Percentiles rank a stretch among this genome's conserved stretches.
phyloP scores from a whole-genome alignment of 2,113 vertebrate genomes.

The Tetrax tetrax region DNA sequence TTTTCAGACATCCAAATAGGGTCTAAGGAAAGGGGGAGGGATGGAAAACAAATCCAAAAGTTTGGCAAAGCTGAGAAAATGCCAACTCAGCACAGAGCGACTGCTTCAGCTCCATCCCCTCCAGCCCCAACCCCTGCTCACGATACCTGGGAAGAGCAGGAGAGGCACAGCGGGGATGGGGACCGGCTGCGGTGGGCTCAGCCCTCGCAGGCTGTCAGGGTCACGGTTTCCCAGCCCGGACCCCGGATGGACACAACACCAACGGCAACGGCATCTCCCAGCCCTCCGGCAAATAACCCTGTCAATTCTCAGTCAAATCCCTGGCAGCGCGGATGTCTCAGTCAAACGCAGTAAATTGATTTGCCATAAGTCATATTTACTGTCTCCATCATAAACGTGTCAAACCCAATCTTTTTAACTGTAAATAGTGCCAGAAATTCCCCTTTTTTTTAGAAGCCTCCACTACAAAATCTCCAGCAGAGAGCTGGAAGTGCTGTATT shows the following conservation, averaged over 20 bases:
- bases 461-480: background rate
- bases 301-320: background rate
- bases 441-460: background rate
- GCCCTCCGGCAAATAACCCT: background rate
- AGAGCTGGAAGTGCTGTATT: background rate
- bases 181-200: background rate
- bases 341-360: constrained; percentile 35
- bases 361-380: constrained; percentile 45
- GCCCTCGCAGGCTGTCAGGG: rapidly evolving
- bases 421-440: constrained; percentile 44
- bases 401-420: constrained; percentile 17
- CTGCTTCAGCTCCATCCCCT: rapidly evolving
- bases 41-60: background rate
- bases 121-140: rapidly evolving
- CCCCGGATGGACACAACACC: rapidly evolving
- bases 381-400: constrained; percentile 14
- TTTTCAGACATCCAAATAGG: background rate
- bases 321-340: background rate
- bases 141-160: background rate
- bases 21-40: background rate
- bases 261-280: rapidly evolving
- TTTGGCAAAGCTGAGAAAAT: background rate
- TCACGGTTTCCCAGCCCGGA: background rate
- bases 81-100: background rate
- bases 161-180: background rate